These are phyloP conservation scores for Ypsolopha sequella DNA, from an alignment of 2,888 invertebrate species.

Conservation along the genomic window DNA sequence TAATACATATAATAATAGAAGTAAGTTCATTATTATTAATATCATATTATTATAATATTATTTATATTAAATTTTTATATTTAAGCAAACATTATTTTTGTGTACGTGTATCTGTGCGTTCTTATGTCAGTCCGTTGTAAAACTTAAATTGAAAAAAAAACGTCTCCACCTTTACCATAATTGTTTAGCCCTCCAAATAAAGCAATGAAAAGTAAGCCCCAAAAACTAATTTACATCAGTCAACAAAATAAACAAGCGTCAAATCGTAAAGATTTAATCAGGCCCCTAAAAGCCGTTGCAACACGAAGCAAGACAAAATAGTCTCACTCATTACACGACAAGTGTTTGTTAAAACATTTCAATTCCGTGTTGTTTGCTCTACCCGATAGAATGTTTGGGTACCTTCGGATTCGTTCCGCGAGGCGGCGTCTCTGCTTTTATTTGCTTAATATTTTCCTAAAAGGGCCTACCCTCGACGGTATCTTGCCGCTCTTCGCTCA, in stretches of 20 bases:
- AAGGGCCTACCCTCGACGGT: constrained; percentile 26
- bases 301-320: constrained; percentile 19
- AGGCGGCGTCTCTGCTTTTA: constrained; percentile 22
- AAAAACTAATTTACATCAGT: neutral
- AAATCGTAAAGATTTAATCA: neutral
- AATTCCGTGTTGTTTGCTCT: constrained; percentile 51
- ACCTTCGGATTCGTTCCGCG: constrained; percentile 9
- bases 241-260: neutral
- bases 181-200: neutral
- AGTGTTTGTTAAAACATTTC: constrained; percentile 54
- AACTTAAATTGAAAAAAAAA: too few relatives aligned
- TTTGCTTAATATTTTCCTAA: constrained; percentile 53
- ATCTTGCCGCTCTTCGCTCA: constrained; percentile 19
- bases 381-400: constrained; percentile 27
- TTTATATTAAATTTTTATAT: too few relatives aligned
- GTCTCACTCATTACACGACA: constrained; percentile 46
- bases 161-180: too few relatives aligned
- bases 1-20: too few relatives aligned
- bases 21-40: too few relatives aligned
- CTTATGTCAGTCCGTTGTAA: too few relatives aligned
- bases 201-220: neutral
- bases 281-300: neutral
- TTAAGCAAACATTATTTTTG: too few relatives aligned
- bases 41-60: too few relatives aligned
- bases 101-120: too few relatives aligned